Base-by-base conservation (phyloP, 2,113 vertebrate species). In the Bos javanicus region DNA sequence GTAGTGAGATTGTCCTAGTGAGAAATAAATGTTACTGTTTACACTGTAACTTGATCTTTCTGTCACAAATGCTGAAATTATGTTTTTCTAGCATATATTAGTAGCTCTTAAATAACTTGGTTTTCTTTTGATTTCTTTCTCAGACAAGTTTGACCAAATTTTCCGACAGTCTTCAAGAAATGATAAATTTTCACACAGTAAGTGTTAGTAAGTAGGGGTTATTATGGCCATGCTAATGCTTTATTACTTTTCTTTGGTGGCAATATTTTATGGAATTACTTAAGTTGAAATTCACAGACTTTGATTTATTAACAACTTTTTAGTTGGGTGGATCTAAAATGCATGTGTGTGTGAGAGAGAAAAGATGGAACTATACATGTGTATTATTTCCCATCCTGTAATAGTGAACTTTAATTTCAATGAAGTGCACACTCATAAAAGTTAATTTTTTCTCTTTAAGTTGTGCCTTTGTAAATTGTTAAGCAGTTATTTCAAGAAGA, bases 141-240 rank as follows among this genome's bases (percentile, higher is more conserved):
- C 96, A 99, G 99, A 99, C 98, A 74, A 99, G 99, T 98, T 99
- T 99, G 98, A 99, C 98, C 1, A 99, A 99, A 98, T 99, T 99
- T 99, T 99, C 99, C 0, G 99, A 99, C 96, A 99, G 99, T 76
- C 99, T 99, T 91, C 99, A 99, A 97, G 99, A 99, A 98, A 99
- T 99, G 99, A 99, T 99, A 98, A 99, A 99, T 99, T 99, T 99
- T 98, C 99, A 99, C 98, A 99, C 99, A 96, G 99, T 99, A 99
- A 97, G 99, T 99, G 64, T 96, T 94, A 98, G 28, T 94, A 86
- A 56, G n/a, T 91, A 87, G 90, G 96, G 76, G 50, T 90, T 97
- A 81, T 36, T 90, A 33, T 92, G 64, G 52, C 17, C 21, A 54
- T 94, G 16, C 90, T 87, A 93, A 83, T 89, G 84, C 76, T 91